phyloP scores from a whole-genome alignment of 2,888 invertebrate species.

The Idaea straminata region DNA sequence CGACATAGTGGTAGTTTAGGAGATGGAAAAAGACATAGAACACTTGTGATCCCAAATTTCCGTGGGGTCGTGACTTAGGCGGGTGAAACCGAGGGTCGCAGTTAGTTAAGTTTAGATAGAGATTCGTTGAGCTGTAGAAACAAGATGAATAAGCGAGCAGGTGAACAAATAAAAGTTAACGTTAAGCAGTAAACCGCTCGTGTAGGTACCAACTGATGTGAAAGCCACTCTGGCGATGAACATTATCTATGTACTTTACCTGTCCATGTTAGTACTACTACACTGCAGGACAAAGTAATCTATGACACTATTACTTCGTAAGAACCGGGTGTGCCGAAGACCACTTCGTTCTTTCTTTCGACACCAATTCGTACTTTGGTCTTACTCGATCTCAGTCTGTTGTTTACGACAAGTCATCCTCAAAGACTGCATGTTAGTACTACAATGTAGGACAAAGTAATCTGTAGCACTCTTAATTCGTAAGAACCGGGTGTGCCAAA shows the following conservation, averaged over 20 bases:
- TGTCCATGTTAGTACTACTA: slow-evolving; percentile 6
- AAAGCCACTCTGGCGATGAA: slow-evolving; percentile 36
- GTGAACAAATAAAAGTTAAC: slow-evolving; percentile 38
- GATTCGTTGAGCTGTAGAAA: neutral
- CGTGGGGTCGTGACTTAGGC: too few species aligned
- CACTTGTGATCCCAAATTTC: too few species aligned
- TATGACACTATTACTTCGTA: neutral
- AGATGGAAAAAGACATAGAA: too few species aligned
- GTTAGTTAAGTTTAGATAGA: neutral
- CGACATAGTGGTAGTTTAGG: too few species aligned
- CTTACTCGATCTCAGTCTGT: too few species aligned
- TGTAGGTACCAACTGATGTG: slow-evolving; percentile 12
- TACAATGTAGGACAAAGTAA: neutral
- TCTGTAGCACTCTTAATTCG: neutral
- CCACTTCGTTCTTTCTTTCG: too few species aligned
- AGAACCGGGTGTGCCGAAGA: too few species aligned
- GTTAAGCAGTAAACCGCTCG: slow-evolving; percentile 29
- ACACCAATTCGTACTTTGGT: too few species aligned
- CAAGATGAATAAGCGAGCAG: slow-evolving; percentile 10
- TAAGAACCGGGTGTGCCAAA: too few species aligned
- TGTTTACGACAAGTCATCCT: too few species aligned
- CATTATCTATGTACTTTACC: slow-evolving; percentile 20
- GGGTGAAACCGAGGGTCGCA: too few species aligned
- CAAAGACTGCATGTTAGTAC: too few species aligned
- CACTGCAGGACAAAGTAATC: slow-evolving; percentile 2